Percentiles rank a stretch among this genome's conserved stretches.
These are phyloP conservation scores for Epinephelus malabaricus DNA, from an alignment of 2,797 vertebrate species.

Conservation along the genomic window DNA sequence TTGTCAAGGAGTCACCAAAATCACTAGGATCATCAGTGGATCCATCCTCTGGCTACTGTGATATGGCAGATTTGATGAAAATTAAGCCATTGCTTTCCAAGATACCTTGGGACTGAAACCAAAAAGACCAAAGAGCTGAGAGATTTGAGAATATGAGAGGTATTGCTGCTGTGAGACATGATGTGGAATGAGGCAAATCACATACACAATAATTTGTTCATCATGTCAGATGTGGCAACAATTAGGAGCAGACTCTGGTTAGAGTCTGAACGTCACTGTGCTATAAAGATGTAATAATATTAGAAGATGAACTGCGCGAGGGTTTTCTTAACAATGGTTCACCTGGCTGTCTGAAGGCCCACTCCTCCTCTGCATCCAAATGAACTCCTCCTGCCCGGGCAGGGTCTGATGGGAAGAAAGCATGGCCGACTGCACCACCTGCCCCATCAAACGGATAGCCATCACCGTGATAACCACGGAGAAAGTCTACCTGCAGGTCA, in stretches of 20 bases:
- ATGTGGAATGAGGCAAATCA: too few species aligned
- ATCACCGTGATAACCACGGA: conserved; percentile 83
- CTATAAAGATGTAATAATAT: too few species aligned
- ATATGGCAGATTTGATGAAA: neutral
- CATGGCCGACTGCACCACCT: conserved; percentile 86
- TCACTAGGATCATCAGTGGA: too few species aligned
- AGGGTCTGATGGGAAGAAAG: conserved; percentile 87
- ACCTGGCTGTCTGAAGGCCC: conserved; percentile 86
- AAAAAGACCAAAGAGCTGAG: too few species aligned
- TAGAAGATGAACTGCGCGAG: too few species aligned
- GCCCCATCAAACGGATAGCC: conserved; percentile 85
- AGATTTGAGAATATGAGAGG: neutral
- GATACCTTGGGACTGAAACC: neutral
- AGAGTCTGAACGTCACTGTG: too few species aligned
- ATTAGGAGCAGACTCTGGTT: neutral
- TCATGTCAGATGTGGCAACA: neutral
- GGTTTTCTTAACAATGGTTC: neutral
- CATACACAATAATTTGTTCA: neutral
- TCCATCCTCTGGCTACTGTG: neutral
- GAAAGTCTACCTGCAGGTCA: conserved; percentile 85
- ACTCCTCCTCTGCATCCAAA: conserved; percentile 85
- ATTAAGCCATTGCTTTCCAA: neutral
- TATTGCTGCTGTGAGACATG: neutral
- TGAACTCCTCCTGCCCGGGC: conserved; percentile 83
- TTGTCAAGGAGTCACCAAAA: too few species aligned